Evolutionary conservation across 2,113 vertebrate species (phyloP), one percentile per base, ranked within the genome.

Genomic region (Amblyornis subalaris): DNA sequence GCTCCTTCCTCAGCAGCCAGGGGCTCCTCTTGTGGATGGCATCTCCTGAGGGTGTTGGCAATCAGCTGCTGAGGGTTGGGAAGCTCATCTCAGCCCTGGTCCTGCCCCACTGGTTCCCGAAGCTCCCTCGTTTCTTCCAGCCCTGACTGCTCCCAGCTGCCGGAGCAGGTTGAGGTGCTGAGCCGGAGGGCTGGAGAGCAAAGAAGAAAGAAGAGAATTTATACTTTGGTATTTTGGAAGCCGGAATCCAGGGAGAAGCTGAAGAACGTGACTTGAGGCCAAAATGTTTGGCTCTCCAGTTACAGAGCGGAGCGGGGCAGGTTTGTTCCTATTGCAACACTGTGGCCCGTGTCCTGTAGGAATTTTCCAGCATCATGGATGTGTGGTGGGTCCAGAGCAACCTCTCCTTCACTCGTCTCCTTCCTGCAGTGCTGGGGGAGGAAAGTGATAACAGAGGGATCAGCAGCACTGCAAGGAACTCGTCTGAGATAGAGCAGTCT

Each of bases 171-270:
- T 89, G 94, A 89, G 89, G 81, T 95, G 89, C 23, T n/a, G 54
- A 96, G 91, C 54, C 4, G 2, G 61, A 60, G 71, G 78, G 65
- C 66, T 94, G 76, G 83, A 94, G 83, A 94, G 89, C 66, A 72
- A 89, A 78, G 86, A 72, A 88, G 82, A 86, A 88, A 90, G 72
- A 44, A 75, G 65, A 67, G 80, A 88, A 91, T 96, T 94, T 93
- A 70, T 95, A 60, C 93, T 95, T 93, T 29, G 89, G 93, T 85
- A 95, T 89, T 95, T 93, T 94, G 87, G 87, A 95, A 95, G 82
- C 85, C 91, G 93, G 87, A 96, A 94, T 95, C 91, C 91, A 96
- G 85, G 64, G 78, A 91, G 93, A 96, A 95, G 94, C 75, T 94
- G 80, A 94, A 85, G 94, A 88, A 93, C 64, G 40, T 95, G 93